Conservation (phyloP, 2,888 invertebrate genomes). For the Melinaea menophilus region DNA sequence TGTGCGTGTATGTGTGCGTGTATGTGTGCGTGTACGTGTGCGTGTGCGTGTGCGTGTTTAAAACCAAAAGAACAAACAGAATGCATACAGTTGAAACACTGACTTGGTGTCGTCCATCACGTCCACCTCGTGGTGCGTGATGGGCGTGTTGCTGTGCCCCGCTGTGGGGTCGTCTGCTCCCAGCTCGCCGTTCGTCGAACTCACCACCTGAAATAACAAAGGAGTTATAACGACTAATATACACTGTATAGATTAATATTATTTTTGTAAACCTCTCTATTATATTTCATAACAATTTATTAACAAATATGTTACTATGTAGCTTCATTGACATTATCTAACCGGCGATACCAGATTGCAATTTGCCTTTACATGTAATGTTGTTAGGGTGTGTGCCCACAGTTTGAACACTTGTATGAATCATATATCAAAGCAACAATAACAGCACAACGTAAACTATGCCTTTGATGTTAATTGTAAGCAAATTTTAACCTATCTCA, state of each 20-base stretch:
- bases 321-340: too few relatives aligned
- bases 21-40: neutral
- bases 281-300: too few relatives aligned
- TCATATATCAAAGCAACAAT: slow-evolving; percentile 13
- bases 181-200: slow-evolving; percentile 97
- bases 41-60: slow-evolving; percentile 14
- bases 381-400: slow-evolving; percentile 24
- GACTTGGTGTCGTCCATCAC: slow-evolving; percentile 98
- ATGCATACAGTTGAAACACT: slow-evolving; percentile 79
- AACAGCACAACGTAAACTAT: slow-evolving; percentile 14
- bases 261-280: too few relatives aligned
- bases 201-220: slow-evolving; percentile 87
- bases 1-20: neutral
- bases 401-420: neutral
- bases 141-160: slow-evolving; percentile 98
- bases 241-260: too few relatives aligned
- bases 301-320: too few relatives aligned
- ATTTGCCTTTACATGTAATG: neutral
- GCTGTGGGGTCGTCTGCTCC: slow-evolving; percentile 97
- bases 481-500: neutral
- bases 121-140: slow-evolving; percentile 96
- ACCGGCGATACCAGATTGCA: too few relatives aligned
- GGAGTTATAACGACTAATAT: too few relatives aligned
- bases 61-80: slow-evolving; percentile 50
- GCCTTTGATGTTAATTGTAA: slow-evolving; percentile 1